These are phyloP conservation scores for Muscicapa comitata DNA, from an alignment of 2,797 vertebrate species.

Conservation along the genomic window DNA sequence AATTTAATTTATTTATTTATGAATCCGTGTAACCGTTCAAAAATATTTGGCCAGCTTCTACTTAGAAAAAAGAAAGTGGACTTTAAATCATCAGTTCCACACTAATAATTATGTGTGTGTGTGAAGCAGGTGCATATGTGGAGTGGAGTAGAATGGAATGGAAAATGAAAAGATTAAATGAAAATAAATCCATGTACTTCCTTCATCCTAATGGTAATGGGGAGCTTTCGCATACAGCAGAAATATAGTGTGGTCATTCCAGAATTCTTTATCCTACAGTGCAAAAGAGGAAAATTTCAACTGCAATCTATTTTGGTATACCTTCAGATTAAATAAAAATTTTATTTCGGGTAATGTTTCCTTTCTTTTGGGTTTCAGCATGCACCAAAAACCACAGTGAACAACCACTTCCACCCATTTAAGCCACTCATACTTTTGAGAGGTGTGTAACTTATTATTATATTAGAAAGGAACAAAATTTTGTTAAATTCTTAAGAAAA, in stretches of 20 bases:
- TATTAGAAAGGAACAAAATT: not conserved
- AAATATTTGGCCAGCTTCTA: not conserved
- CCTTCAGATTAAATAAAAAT: not conserved
- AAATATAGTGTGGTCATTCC: not conserved
- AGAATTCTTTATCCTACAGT: not conserved
- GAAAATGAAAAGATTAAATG: not conserved
- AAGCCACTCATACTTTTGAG: not conserved
- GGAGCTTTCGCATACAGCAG: not conserved
- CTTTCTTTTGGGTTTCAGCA: not conserved
- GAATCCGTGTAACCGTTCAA: not conserved
- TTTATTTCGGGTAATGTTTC: not conserved
- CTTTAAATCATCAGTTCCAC: not conserved
- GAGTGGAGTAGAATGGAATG: not conserved
- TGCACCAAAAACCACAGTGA: rapidly evolving
- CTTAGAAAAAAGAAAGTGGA: not conserved
- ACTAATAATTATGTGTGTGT: too few relatives aligned
- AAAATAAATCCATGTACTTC: not conserved
- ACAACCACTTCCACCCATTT: rapidly evolving
- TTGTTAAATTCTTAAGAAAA: not conserved
- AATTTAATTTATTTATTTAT: not conserved
- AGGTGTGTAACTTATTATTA: not conserved
- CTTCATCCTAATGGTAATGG: not conserved
- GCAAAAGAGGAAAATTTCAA: not conserved
- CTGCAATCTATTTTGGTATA: not conserved
- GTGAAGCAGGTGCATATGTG: not conserved